Conservation (phyloP, 1,140 invertebrate genomes). For the Diorhabda sublineata region DNA sequence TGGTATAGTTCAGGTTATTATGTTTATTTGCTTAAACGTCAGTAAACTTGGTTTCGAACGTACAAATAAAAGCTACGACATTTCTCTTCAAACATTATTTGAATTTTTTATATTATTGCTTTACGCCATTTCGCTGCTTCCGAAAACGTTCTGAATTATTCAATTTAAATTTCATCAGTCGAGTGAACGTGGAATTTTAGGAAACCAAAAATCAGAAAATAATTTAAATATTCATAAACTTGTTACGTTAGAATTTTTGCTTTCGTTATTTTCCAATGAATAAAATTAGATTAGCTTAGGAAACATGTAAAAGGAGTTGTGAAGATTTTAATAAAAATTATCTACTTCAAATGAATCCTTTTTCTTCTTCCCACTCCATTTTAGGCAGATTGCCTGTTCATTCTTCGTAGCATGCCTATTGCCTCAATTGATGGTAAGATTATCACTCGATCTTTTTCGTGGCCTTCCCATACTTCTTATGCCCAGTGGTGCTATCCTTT, state of each 20-base stretch:
- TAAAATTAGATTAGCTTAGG: too few relatives aligned
- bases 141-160: not conserved
- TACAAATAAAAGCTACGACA: not conserved
- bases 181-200: not conserved
- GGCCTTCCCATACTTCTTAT: too few relatives aligned
- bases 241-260: not conserved
- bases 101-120: conserved; percentile 3
- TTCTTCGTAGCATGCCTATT: too few relatives aligned
- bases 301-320: too few relatives aligned
- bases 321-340: too few relatives aligned
- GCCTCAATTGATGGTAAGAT: too few relatives aligned
- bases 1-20: not conserved
- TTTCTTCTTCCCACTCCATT: too few relatives aligned
- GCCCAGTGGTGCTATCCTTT: too few relatives aligned
- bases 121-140: not conserved
- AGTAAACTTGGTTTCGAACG: not conserved
- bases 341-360: too few relatives aligned
- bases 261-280: too few relatives aligned
- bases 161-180: not conserved
- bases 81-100: not conserved
- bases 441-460: too few relatives aligned
- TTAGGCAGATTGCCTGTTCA: too few relatives aligned
- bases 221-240: not conserved
- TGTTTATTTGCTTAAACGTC: conserved; percentile 1
- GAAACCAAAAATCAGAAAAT: not conserved